Evolutionary conservation across 2,888 invertebrate species (phyloP).

Genomic region (Dioctria linearis): DNA sequence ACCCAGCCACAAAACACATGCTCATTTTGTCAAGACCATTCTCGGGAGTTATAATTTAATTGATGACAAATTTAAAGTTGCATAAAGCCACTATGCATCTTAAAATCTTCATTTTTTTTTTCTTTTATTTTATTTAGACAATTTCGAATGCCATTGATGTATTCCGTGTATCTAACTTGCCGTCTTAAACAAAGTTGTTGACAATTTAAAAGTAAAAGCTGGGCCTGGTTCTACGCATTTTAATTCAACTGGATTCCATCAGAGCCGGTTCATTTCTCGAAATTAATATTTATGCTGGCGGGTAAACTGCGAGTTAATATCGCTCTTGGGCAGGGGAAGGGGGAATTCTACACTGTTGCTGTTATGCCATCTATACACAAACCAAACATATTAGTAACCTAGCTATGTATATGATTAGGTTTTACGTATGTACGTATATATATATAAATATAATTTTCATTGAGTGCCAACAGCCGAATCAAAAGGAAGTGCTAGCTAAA

Average conservation of each 20-base stretch:
- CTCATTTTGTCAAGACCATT: too few species aligned
- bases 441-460: slow-evolving; percentile 2
- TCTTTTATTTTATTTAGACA: too few species aligned
- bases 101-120: too few species aligned
- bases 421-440: too few species aligned
- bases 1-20: too few species aligned
- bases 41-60: too few species aligned
- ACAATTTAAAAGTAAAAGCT: slow-evolving; percentile 41
- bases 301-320: slow-evolving; percentile 21
- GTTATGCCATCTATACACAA: too few species aligned
- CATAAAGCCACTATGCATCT: too few species aligned
- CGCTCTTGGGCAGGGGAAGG: not conserved
- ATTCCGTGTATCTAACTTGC: not conserved
- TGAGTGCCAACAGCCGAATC: slow-evolving; percentile 22
- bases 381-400: too few species aligned
- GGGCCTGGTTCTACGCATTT: slow-evolving; percentile 7
- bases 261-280: slow-evolving; percentile 26
- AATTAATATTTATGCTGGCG: slow-evolving; percentile 47
- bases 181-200: slow-evolving; percentile 7
- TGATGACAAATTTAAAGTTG: too few species aligned
- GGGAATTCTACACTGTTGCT: not conserved
- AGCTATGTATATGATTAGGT: too few species aligned
- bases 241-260: slow-evolving; percentile 21
- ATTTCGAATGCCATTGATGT: too few species aligned
- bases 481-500: slow-evolving; percentile 17